A percentile compares a stretch with the other conserved stretches of the same genome.
phyloP scores from a whole-genome alignment of 2,113 vertebrate genomes.

The Carlito syrichta region DNA sequence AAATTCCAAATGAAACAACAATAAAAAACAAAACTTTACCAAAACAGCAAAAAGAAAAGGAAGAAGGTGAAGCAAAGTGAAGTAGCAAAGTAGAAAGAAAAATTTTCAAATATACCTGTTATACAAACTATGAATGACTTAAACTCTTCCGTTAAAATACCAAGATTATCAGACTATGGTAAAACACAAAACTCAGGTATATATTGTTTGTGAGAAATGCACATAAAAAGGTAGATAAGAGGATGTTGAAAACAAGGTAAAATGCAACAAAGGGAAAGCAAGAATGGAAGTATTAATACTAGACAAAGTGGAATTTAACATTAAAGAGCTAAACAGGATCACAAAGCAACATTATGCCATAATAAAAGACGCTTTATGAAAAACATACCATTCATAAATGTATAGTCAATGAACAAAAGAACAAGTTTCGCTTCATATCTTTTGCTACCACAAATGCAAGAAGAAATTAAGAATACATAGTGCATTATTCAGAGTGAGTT shows the following conservation, averaged over 20 bases:
- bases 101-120: background rate
- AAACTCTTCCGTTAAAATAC: background rate
- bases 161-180: background rate
- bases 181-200: conserved; percentile 21
- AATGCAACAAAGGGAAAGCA: conserved; percentile 43
- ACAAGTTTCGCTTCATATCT: conserved; percentile 1
- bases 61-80: background rate
- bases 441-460: background rate
- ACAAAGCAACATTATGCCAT: background rate
- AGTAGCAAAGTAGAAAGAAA: conserved; percentile 5
- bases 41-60: conserved; percentile 33
- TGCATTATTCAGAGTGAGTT: conserved; percentile 16
- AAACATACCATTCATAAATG: background rate
- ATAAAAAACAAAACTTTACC: background rate
- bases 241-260: background rate
- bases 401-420: conserved; percentile 38
- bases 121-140: background rate
- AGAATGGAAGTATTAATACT: background rate
- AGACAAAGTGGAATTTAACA: conserved; percentile 26
- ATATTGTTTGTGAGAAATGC: background rate
- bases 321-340: conserved; percentile 26
- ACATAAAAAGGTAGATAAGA: background rate
- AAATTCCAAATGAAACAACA: conserved; percentile 7
- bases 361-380: conserved; percentile 21
- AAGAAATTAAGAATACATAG: conserved; percentile 1